Base-by-base conservation (phyloP, 2,113 vertebrate genomes). In the Perccottus glenii region DNA sequence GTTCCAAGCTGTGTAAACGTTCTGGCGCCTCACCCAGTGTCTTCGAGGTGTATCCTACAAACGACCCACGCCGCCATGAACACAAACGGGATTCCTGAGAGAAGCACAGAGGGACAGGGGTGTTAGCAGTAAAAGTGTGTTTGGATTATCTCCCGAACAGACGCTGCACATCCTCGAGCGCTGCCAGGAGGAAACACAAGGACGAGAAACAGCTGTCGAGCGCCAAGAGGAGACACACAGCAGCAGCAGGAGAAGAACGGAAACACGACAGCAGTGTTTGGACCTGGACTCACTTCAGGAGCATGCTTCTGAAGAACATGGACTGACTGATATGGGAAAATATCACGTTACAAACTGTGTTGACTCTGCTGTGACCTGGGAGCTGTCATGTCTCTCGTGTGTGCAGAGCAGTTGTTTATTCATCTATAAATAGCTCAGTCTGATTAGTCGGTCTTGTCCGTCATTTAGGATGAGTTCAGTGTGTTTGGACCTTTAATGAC, bases 61-160 rank as follows among this genome's bases (percentile, higher is more conserved):
- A 94, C 81, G 5, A 95, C 91, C 96, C 96, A 98, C 27, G 93
- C 92, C 0, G 92, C 92, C 81, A 94, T 93, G 68, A 92, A 91
- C 12, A 90, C 77, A 8, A 81, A 86, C 7, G 92, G 92, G 64
- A 93, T 86, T 67, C 92, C 92, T 93, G 62, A 6, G 10, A 36
- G 44, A 19, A 57, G 40, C 14, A 75, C 4, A 65, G 69, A 35
- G 56, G 5, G 15, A 19, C 48, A 58, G 16, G 14, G 8, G 27
- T 38, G 33, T 19, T 11, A 32, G 44, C 14, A 71, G 52, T 68
- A 51, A 38, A 15, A 53, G 42, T 58, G 19, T 79, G 81, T 68
- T 87, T 77, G 67, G 60, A 55, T 48, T 80, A 62, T 59, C 53
- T 16, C 27, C 48, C 32, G 59, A 16, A 27, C 49, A 75, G 66